Evolutionary conservation across 1,140 invertebrate species (phyloP).

Genomic region (Oedothorax gibbosus): DNA sequence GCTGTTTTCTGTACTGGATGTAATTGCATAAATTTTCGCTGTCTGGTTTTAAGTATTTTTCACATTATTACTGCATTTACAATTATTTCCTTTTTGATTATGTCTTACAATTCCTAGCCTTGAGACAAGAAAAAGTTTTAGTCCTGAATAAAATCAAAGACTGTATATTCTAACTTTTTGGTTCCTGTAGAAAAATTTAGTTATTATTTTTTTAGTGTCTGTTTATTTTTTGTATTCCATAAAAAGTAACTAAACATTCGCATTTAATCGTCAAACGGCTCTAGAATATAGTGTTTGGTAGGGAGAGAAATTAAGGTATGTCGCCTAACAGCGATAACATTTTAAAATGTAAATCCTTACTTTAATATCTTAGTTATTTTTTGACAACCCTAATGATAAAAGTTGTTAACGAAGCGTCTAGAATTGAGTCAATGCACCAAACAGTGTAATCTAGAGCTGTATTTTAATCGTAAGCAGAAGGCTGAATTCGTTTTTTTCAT

Average conservation of each 20-base stretch:
- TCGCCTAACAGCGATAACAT: too few relatives aligned
- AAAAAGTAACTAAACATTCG: not conserved
- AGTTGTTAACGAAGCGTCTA: too few relatives aligned
- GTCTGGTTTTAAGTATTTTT: not conserved
- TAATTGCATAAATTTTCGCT: conserved; percentile 4
- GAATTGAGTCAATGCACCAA: too few relatives aligned
- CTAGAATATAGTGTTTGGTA: too few relatives aligned
- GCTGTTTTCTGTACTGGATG: conserved; percentile 45
- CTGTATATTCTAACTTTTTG: conserved; percentile 49
- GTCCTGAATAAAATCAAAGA: conserved; percentile 51
- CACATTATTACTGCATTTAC: not conserved
- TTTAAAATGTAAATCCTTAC: too few relatives aligned
- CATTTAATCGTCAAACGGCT: too few relatives aligned
- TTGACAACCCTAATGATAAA: too few relatives aligned
- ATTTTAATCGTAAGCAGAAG: too few relatives aligned
- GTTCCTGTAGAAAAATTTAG: conserved; percentile 46
- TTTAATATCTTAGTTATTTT: too few relatives aligned
- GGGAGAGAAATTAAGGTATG: too few relatives aligned
- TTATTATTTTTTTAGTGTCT: conserved; percentile 25
- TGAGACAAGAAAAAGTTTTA: conserved; percentile 17
- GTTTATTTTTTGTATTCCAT: conserved; percentile 11
- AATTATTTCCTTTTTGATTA: conserved; percentile 15
- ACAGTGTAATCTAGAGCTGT: too few relatives aligned
- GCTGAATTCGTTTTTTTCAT: too few relatives aligned
- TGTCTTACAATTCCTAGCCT: conserved; percentile 22